Evolutionary conservation across 2,113 vertebrate species (phyloP).

Genomic region (Struthidea cinerea): DNA sequence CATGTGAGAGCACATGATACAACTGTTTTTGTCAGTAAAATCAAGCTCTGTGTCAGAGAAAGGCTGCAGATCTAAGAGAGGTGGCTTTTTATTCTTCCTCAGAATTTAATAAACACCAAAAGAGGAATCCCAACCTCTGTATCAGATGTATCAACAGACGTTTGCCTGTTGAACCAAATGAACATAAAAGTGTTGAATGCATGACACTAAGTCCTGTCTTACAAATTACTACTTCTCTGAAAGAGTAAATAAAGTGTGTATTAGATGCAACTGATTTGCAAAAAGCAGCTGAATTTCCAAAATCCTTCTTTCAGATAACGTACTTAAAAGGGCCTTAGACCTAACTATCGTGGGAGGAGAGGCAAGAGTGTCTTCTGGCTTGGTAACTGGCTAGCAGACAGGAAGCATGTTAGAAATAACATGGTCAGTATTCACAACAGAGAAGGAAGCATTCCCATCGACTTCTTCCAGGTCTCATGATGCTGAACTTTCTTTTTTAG

Average conservation of each 20-base stretch:
- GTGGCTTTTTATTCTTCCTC: background rate
- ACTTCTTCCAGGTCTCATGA: background rate
- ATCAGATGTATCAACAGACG: background rate
- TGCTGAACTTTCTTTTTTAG: background rate
- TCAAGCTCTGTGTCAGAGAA: background rate
- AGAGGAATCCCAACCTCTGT: background rate
- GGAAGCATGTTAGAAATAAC: background rate
- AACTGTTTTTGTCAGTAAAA: background rate
- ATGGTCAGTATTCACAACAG: background rate
- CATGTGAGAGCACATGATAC: background rate
- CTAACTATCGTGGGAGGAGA: background rate
- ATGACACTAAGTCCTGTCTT: background rate
- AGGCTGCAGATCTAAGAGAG: background rate
- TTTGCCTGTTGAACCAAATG: background rate
- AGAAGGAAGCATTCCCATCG: background rate
- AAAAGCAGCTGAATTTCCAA: background rate
- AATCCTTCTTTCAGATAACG: fast-evolving
- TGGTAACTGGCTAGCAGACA: background rate
- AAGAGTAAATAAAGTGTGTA: background rate
- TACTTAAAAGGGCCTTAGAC: background rate
- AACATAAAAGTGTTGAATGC: background rate
- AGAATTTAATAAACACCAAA: background rate
- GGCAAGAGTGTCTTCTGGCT: background rate
- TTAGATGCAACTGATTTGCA: background rate
- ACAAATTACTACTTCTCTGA: background rate